Evolutionary conservation across 1,140 invertebrate genomes (phyloP), one percentile per base, ranked within the genome.

Genomic region (Bombus fervidus): DNA sequence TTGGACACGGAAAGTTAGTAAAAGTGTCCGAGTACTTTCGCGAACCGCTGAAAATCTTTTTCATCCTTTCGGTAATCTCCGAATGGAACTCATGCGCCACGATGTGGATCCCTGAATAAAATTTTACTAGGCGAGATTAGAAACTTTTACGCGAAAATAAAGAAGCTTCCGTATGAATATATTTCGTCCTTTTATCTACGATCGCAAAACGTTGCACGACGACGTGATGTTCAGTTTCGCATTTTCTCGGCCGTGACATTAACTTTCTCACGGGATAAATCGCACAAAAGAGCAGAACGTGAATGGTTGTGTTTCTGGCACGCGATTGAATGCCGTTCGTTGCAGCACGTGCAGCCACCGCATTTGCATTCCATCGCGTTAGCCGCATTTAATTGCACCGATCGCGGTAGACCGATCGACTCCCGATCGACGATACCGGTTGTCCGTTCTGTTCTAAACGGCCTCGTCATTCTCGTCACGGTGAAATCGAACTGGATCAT

Each of bases 361-460:
- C 39, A 85, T 85, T 85, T 85, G 83, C 83, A 85, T 85, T 80
- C 76, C 76, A 43, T 31, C 76, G 76, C 53, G 76, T 62, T 64
- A n/a, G 39, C 59, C 18, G 73, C 43, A 74, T 83, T 83, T 83
- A 83, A 84, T 79, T 71, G 75, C 68, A 12, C 25, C 34, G 78
- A 73, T 66, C 69, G 82, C 57, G 41, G 62, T 34, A 77, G 62
- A 53, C 37, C 78, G 66, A 73, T 41, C 31, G 73, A 41, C 43
- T 31, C 43, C 8, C 41, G 41, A 66, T 47, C 75, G 71, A 39
- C 31, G 15, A n/a, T n/a, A 37, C 31, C 25, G 31, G 10, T 34
- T 47, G 71, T 47, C 6, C 71, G 18, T n/a, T 62, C 37, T n/a
- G 34, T n/a, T 15, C 43, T 31, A 10, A 25, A 2, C 22, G 25